phyloP scores from a whole-genome alignment of 2,888 invertebrate species.

The Cerceris rybyensis region DNA sequence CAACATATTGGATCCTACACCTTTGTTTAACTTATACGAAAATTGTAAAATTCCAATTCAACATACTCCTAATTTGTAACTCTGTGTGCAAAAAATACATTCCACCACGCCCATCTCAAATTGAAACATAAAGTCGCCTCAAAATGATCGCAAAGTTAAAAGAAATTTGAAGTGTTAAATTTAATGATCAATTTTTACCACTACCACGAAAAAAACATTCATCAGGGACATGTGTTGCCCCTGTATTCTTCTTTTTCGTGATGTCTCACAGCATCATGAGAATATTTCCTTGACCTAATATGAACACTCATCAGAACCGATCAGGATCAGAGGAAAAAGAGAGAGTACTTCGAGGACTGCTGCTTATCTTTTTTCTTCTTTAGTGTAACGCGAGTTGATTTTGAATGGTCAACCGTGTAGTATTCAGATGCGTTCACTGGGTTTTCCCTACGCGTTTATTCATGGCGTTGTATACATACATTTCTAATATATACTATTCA shows the following conservation, averaged over 20 bases:
- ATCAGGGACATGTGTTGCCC: not conserved
- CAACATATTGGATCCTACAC: no score
- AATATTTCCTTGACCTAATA: constrained; percentile 25
- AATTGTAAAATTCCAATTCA: no score
- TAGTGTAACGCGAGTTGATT: not conserved
- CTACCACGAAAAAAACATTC: not conserved
- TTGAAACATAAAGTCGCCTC: no score
- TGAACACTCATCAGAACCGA: not conserved
- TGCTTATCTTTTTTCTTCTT: constrained; percentile 12
- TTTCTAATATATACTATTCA: no score
- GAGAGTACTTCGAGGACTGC: constrained; percentile 10
- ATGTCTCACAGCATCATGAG: not conserved
- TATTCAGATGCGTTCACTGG: constrained; percentile 15
- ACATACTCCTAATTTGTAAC: no score
- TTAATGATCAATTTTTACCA: no score
- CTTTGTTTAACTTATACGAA: no score
- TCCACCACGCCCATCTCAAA: no score
- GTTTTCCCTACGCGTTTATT: constrained; percentile 18
- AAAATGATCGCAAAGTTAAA: no score
- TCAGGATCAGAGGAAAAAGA: not conserved
- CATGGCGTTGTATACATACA: no score
- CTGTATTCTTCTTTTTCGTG: not conserved
- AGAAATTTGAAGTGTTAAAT: no score
- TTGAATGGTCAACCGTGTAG: not conserved
- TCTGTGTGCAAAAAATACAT: no score